Conservation (phyloP, 1,140 invertebrate genomes). For the Drosophila suzukii region DNA sequence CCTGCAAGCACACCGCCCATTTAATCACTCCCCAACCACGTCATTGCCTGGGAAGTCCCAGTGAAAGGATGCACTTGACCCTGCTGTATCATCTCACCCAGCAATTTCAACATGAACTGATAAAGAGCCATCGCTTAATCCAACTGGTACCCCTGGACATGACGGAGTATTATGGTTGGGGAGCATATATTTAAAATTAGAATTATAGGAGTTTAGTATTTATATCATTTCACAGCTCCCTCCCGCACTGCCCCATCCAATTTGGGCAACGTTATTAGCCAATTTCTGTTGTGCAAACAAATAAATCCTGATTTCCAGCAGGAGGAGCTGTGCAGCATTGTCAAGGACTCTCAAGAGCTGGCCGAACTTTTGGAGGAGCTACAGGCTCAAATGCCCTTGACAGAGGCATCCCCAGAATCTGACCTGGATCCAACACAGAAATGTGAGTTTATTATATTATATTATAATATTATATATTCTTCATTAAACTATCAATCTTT, state of each 20-base stretch:
- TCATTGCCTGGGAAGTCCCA: slow-evolving; percentile 57
- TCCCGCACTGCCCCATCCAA: slow-evolving; percentile 94
- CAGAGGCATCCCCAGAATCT: slow-evolving; percentile 84
- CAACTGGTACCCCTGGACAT: slow-evolving; percentile 94
- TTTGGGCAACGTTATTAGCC: slow-evolving; percentile 94
- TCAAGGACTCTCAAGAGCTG: slow-evolving; percentile 93
- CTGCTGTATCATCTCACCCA: slow-evolving; percentile 94
- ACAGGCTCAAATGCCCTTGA: slow-evolving; percentile 91
- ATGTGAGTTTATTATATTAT: slow-evolving; percentile 25
- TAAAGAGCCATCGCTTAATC: slow-evolving; percentile 93
- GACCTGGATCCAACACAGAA: slow-evolving; percentile 30
- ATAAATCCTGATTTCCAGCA: slow-evolving; percentile 95
- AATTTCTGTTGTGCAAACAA: slow-evolving; percentile 94
- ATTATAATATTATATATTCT: not conserved
- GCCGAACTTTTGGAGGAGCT: slow-evolving; percentile 90
- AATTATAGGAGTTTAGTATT: fast-evolving
- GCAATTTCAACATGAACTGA: slow-evolving; percentile 92
- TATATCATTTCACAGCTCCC: slow-evolving; percentile 85
- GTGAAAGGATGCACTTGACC: slow-evolving; percentile 87
- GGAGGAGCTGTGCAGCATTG: slow-evolving; percentile 94
- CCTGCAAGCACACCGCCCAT: slow-evolving; percentile 92
- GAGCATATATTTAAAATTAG: no score
- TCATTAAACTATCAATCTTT: not conserved
- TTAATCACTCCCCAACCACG: slow-evolving; percentile 89
- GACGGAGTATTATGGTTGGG: slow-evolving; percentile 93